phyloP scores from a whole-genome alignment of 2,113 vertebrate species.

The rabbit (Oryctolagus cuniculus) region DNA sequence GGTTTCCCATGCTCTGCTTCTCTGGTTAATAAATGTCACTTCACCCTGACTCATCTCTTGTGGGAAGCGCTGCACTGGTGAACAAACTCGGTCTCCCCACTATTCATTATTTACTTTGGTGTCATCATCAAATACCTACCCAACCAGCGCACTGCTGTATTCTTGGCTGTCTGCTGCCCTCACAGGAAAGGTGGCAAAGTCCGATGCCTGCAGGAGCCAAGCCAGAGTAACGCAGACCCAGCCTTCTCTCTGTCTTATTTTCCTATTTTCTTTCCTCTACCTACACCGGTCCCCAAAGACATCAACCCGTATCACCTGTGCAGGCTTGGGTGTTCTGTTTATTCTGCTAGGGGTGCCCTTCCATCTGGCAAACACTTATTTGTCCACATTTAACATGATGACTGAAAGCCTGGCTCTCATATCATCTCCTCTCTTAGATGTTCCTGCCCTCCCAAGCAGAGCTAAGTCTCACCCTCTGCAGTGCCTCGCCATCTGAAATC shows the following conservation, averaged over 20 bases:
- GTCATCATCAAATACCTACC: background rate
- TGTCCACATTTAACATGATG: background rate
- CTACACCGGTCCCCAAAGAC: background rate
- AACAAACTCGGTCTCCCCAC: background rate
- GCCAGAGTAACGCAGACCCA: background rate
- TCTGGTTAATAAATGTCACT: background rate
- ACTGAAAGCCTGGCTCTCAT: background rate
- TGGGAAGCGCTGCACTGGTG: background rate
- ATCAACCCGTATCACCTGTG: background rate
- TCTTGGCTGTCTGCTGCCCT: background rate
- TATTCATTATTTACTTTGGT: background rate
- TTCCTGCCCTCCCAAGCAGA: background rate
- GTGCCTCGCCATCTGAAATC: background rate
- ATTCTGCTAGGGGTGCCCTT: background rate
- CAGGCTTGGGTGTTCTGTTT: background rate
- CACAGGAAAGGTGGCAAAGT: background rate
- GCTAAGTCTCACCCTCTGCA: background rate
- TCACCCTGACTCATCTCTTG: background rate
- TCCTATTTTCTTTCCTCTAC: background rate
- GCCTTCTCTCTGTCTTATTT: background rate
- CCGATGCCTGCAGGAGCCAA: background rate
- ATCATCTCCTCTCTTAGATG: background rate
- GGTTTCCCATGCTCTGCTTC: background rate
- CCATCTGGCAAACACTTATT: background rate
- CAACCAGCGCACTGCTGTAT: background rate